Percentiles rank a stretch among this genome's conserved stretches.
These are phyloP conservation scores for Cotesia congregata DNA, from an alignment of 2,888 invertebrate genomes.

Conservation along the genomic window DNA sequence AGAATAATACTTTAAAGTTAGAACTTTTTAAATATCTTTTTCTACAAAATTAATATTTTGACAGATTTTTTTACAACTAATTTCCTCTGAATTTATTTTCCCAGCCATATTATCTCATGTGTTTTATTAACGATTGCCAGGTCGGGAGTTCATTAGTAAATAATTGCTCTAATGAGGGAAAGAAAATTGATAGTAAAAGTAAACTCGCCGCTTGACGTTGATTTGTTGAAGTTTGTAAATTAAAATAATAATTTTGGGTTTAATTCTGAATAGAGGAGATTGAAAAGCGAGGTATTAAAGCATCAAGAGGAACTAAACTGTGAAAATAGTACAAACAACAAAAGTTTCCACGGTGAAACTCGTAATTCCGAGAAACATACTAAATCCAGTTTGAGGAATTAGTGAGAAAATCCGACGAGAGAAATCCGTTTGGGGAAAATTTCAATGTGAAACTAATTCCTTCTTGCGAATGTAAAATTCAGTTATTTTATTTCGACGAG, in stretches of 20 bases:
- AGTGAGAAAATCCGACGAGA: slow-evolving; percentile 44
- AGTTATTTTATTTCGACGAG: neutral
- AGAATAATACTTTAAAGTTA: too few species aligned
- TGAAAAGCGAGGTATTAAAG: slow-evolving; percentile 17
- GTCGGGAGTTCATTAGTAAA: neutral
- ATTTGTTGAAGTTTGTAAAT: neutral
- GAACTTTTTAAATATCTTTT: too few species aligned
- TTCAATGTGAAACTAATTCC: slow-evolving; percentile 20
- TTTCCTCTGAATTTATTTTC: too few species aligned
- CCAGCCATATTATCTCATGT: too few species aligned
- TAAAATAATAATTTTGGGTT: slow-evolving; percentile 16
- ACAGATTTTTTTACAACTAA: too few species aligned
- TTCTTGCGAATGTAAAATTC: slow-evolving; percentile 8
- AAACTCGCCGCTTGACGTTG: neutral
- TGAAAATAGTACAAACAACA: slow-evolving; percentile 32
- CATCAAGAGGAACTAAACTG: slow-evolving; percentile 39
- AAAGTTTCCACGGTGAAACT: slow-evolving; percentile 35
- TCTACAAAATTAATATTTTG: too few species aligned
- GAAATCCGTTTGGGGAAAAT: slow-evolving; percentile 30
- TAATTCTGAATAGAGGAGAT: slow-evolving; percentile 31
- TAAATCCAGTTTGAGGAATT: slow-evolving; percentile 48
- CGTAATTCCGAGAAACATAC: slow-evolving; percentile 39
- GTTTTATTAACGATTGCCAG: neutral
- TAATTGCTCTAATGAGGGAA: neutral
- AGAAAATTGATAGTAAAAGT: neutral